A percentile compares a stretch with the other conserved stretches of the same genome.
These are phyloP conservation scores for Propsilocerus akamusi DNA, from an alignment of 1,140 invertebrate species.

Conservation along the genomic window DNA sequence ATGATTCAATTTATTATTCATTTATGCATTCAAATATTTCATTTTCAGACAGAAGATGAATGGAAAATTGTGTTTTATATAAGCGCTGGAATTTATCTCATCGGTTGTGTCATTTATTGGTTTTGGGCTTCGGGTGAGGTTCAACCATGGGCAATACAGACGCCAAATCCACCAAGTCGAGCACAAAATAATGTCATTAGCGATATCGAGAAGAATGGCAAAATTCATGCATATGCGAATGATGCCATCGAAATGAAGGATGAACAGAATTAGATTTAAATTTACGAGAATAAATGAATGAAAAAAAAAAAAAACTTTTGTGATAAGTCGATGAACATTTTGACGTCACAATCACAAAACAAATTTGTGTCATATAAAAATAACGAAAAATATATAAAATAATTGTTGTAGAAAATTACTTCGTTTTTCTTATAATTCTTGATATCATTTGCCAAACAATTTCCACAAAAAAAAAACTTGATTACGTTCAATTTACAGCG, in stretches of 20 bases:
- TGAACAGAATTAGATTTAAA: not conserved
- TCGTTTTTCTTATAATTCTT: too few species aligned
- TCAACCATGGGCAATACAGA: slow-evolving; percentile 49
- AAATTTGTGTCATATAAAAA: too few species aligned
- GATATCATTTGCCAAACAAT: too few species aligned
- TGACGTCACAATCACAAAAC: too few species aligned
- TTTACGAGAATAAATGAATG: too few species aligned
- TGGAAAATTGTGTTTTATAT: slow-evolving; percentile 77
- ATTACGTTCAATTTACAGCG: too few species aligned
- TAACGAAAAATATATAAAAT: too few species aligned
- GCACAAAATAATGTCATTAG: slow-evolving; percentile 19
- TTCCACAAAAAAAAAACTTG: too few species aligned
- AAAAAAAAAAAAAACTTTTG: too few species aligned
- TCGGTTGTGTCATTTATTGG: slow-evolving; percentile 60
- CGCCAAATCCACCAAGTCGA: too few species aligned
- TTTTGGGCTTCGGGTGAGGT: slow-evolving; percentile 60
- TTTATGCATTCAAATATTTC: slow-evolving; percentile 8
- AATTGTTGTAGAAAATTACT: too few species aligned
- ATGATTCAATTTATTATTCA: not conserved
- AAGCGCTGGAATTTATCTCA: slow-evolving; percentile 51
- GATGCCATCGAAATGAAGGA: not conserved
- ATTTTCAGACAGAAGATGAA: slow-evolving; percentile 43
- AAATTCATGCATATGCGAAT: slow-evolving; percentile 18
- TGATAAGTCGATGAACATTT: too few species aligned
- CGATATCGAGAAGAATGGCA: slow-evolving; percentile 13